Conservation (phyloP, 2,113 vertebrate genomes). For the Ptyas mucosa region DNA sequence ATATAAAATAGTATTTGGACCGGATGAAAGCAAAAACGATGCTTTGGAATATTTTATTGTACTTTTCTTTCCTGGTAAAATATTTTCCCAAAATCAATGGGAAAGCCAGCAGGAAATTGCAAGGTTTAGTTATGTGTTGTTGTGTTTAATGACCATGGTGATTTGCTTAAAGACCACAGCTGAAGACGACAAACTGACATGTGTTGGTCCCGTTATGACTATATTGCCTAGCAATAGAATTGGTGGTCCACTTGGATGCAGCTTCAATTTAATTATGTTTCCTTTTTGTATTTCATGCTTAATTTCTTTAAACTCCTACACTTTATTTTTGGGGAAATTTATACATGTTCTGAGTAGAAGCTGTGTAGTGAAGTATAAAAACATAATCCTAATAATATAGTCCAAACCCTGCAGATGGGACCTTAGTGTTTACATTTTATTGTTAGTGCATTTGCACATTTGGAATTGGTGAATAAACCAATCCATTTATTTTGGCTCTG, state of each 20-base stretch:
- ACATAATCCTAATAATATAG: background rate
- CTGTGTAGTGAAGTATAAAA: background rate
- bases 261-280: background rate
- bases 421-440: background rate
- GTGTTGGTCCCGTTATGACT: background rate
- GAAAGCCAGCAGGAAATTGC: background rate
- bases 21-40: background rate
- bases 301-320: background rate
- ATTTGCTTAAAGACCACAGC: background rate
- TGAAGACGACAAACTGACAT: background rate
- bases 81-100: background rate
- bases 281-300: background rate
- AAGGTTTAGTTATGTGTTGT: too few relatives aligned
- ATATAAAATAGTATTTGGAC: background rate
- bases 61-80: background rate
- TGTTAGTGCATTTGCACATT: background rate
- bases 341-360: background rate
- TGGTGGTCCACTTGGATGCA: background rate
- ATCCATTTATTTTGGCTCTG: background rate
- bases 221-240: background rate
- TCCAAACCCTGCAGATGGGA: rapidly evolving
- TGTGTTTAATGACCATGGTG: background rate
- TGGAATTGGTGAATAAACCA: background rate
- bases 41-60: background rate
- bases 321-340: background rate